Base-by-base conservation (phyloP, 2,113 vertebrate genomes). In the Nothocercus nigrocapillus region DNA sequence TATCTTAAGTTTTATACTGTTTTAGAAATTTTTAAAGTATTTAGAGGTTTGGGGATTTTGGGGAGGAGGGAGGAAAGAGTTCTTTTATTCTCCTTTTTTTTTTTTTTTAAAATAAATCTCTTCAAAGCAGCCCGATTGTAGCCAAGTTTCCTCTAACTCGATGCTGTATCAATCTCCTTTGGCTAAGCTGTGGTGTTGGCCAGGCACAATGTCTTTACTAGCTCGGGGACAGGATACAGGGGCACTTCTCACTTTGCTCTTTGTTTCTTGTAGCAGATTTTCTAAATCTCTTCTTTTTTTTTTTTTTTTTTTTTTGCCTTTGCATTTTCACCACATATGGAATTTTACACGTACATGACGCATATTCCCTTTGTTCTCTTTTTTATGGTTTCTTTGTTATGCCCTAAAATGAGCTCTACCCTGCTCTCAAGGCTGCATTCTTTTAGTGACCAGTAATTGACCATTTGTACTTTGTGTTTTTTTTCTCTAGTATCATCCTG, bases 141-240 rank as follows among this genome's bases (percentile, higher is more conserved):
- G 47, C 62, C 59, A n/a, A 32, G 10, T 61, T 80, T 34, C 45
- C 7, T 62, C 36, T 5, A 1, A 13, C 18, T 44, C 28, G 21
- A 6, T 47, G n/a, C 18, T 66, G 3, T 80, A 44, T 88, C 54
- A 25, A 2, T 9, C 21, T 56, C 21, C 19, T 76, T 47, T 56
- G 67, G 27, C 0, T 12, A 8, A 27, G 6, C 2, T 2, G 3
- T 44, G 64, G 9, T 2, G 1, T 4, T 49, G 68, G 9, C 63
- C 30, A 14, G 30, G 24, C 10, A 14, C 0, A 19, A 3, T 13
- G 53, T 28, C 82, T 8, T 11, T 32, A 8, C 5, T 22, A 10
- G 22, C 17, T 4, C 8, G 9, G 24, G 1, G 3, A 77, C 36
- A 18, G 30, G 49, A 49, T 3, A 13, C 40, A 42, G 56, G 20